Base-by-base conservation (phyloP, 2,113 vertebrate genomes). In the Xenopus borealis region DNA sequence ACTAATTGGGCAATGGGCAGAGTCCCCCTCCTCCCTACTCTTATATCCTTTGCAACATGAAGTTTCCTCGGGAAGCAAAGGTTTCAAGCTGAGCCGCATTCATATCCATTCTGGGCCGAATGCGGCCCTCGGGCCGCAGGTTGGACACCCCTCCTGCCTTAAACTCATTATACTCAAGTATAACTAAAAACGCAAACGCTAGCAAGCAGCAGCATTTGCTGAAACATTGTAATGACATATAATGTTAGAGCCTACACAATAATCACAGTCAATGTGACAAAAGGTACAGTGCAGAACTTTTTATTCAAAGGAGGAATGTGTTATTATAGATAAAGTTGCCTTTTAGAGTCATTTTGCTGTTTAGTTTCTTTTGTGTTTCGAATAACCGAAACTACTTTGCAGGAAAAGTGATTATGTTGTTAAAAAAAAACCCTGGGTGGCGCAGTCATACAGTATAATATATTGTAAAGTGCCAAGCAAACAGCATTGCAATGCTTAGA, bases 301-400 rank as follows among this genome's bases (percentile, higher is more conserved):
- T 68, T 62, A n/a, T 50, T 50, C 47, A 2, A 13, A 50, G 2
- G 33, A 40, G 33, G 33, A 59, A 61, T 19, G 65, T 61, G 64
- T 40, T 40, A 75, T 75, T 75, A 68, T 61, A 68, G 65, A 17
- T 59, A 67, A 33, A 75, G 10, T 19, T 33, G 20, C 64, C 16
- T 67, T 67, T 74, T 23, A 73, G 16, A 59, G 14, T 10, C 63
- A 62, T 18, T 75, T 68, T 12, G 20, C 23, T 8, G 44, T 61
- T 67, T 67, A 40, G 19, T 23, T 61, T 75, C 64, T 52, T 67
- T 75, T 62, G 72, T 68, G 14, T 53, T 68, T 67, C 27, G 47
- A 27, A 67, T 33, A 1, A 67, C 61, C 67, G 10, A 46, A 62
- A 47, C 55, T 68, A 33, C 44, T 47, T 67, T 47, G 40, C 40